Base-by-base conservation (phyloP, 2,888 invertebrate species). In the Caenorhabditis sp. region DNA sequence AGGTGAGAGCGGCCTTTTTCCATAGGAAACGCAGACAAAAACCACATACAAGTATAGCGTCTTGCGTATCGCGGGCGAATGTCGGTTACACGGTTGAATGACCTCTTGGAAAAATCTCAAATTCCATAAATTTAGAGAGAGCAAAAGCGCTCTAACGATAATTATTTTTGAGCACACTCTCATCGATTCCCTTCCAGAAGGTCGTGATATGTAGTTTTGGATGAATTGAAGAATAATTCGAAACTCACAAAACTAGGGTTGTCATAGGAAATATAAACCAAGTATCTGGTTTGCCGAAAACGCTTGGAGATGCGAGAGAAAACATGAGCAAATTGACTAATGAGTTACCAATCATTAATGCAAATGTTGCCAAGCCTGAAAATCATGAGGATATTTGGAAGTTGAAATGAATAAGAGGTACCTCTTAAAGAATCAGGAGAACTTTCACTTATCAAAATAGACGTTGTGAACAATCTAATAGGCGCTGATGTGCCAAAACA, bases 341-440 rank as follows among this genome's bases (percentile, higher is more conserved):
- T 23, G 17, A 26, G 26, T n/a, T 4, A 23, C 14, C 10, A 10
- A 55, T 8, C 21, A 24, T 55, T 3, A 17, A 17, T 23, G 17
- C 5, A 17, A 55, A 26, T 55, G 55, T 26, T 1, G 65, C 58
- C 27, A 73, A 68, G 58, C 72, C 72, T 73, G 36, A 23, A 62
- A 23, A 51, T 51, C 27, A 17, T 19, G 26, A 36, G 58, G 31
- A 31, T 66, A 53, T 24, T 12, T 12, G 26, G 14, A 23, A 26
- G 10, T 55, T 10, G 5, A 23, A 6, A 26, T n/a, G 5, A 19
- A 19, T 21, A 23, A 55, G 4, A 17, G 1, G 3, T 12, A 69
- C 74, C 74, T 74, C 74, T 27, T 26, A 57, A 60, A 19, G 62
- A 55, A 43, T 79, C 79, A 23, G 79, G 69, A n/a, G 75, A 61